These are phyloP conservation scores for Aphidius ervi DNA, from an alignment of 1,140 invertebrate genomes.

Conservation along the genomic window DNA sequence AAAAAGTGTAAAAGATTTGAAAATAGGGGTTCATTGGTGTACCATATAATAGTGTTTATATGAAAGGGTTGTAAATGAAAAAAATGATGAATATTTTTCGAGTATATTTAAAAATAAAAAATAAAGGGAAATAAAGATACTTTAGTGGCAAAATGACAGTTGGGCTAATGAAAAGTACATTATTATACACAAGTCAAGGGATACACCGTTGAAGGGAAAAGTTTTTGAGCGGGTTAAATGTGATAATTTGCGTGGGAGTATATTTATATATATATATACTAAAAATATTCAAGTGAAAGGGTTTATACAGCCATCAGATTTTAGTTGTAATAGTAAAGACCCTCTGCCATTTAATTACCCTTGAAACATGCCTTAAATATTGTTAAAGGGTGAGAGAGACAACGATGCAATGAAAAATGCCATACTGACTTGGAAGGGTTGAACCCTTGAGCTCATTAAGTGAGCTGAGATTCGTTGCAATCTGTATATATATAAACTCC, in stretches of 20 bases:
- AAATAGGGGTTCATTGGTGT: slow-evolving; percentile 4
- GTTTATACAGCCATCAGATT: slow-evolving; percentile 11
- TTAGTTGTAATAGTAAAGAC: background rate
- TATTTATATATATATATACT: background rate
- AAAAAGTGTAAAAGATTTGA: background rate
- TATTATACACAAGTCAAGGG: slow-evolving; percentile 10
- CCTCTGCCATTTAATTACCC: slow-evolving; percentile 30
- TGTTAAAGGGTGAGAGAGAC: slow-evolving; percentile 24
- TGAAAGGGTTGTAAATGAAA: slow-evolving; percentile 20
- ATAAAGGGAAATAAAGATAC: background rate
- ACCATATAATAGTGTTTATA: background rate
- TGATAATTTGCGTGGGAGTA: slow-evolving; percentile 30
- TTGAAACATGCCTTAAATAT: slow-evolving; percentile 33
- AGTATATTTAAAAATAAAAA: background rate
- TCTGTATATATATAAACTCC: background rate
- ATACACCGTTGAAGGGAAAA: slow-evolving; percentile 11
- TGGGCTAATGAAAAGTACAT: slow-evolving; percentile 31
- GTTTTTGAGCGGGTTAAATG: slow-evolving; percentile 24
- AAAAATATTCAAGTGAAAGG: background rate
- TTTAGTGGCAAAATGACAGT: slow-evolving; percentile 13
- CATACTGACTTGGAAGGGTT: slow-evolving; percentile 24
- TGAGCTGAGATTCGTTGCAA: slow-evolving; percentile 26
- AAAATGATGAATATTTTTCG: slow-evolving; percentile 28
- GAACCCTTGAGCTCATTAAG: slow-evolving; percentile 23
- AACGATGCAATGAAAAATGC: slow-evolving; percentile 17